A percentile compares a stretch with the other conserved stretches of the same genome.
Evolutionary conservation across 2,113 vertebrate genomes (phyloP).

Genomic region (Prochilodus magdalenae): DNA sequence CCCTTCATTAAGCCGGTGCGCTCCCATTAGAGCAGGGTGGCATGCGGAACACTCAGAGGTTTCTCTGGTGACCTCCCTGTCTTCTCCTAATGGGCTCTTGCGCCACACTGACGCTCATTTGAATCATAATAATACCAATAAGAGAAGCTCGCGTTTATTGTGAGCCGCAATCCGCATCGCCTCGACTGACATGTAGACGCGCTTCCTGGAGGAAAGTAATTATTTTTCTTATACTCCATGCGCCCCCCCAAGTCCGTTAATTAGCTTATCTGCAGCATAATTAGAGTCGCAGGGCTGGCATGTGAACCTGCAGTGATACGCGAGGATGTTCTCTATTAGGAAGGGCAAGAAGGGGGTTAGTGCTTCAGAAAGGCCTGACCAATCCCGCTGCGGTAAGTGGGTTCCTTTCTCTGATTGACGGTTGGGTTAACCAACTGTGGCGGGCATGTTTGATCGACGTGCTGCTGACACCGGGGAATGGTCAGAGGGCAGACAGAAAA

Average conservation of each 20-base stretch:
- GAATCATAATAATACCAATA: constrained; percentile 69
- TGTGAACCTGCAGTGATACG: constrained; percentile 66
- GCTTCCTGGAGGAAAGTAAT: constrained; percentile 77
- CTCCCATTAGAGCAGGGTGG: constrained; percentile 36
- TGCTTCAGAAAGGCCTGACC: constrained; percentile 11
- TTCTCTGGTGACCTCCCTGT: constrained; percentile 50
- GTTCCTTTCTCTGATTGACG: constrained; percentile 46
- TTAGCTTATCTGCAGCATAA: constrained; percentile 79
- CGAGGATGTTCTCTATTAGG: constrained; percentile 70
- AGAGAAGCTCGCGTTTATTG: constrained; percentile 72
- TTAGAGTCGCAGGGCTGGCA: constrained; percentile 74
- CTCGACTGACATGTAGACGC: constrained; percentile 71
- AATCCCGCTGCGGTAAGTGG: constrained; percentile 42
- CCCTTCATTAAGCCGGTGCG: constrained; percentile 37
- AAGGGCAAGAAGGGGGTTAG: constrained; percentile 36
- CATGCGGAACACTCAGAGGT: constrained; percentile 44
- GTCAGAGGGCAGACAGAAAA: not conserved
- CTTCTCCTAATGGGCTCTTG: constrained; percentile 55
- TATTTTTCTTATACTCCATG: constrained; percentile 71
- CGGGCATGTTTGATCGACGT: constrained; percentile 21
- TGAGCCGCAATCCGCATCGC: constrained; percentile 71
- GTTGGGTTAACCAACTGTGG: constrained; percentile 31
- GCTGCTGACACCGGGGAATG: constrained; percentile 23
- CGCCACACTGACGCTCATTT: constrained; percentile 64
- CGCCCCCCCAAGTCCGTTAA: constrained; percentile 76